phyloP scores from a whole-genome alignment of 1,140 invertebrate genomes.

The Rhysida immarginata region DNA sequence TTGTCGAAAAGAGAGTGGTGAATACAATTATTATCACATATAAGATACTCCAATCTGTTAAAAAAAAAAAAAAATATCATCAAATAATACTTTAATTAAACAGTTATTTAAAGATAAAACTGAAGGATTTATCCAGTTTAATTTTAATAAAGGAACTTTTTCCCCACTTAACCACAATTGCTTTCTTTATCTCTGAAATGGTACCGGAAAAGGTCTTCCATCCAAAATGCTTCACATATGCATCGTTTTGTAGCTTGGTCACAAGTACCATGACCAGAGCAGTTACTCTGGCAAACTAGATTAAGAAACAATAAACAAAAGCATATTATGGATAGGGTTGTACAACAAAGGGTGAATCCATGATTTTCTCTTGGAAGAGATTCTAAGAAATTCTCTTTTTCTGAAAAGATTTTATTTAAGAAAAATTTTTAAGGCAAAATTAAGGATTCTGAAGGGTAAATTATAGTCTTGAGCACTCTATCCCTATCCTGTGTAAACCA shows the following conservation, averaged over 20 bases:
- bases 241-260: slow-evolving; percentile 67
- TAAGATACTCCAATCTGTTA: slow-evolving; percentile 68
- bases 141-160: background rate
- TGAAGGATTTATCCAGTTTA: slow-evolving; percentile 12
- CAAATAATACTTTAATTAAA: background rate
- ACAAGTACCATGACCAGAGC: slow-evolving; percentile 80
- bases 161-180: slow-evolving; percentile 47
- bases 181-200: slow-evolving; percentile 46
- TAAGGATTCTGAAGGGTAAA: no score
- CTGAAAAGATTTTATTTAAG: background rate
- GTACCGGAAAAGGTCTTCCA: slow-evolving; percentile 56
- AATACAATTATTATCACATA: slow-evolving; percentile 65
- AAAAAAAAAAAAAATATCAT: slow-evolving; percentile 4
- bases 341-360: no score
- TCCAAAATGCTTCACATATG: slow-evolving; percentile 89
- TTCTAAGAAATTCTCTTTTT: no score
- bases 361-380: no score
- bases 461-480: no score
- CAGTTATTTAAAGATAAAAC: slow-evolving; percentile 11
- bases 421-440: no score
- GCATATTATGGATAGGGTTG: no score
- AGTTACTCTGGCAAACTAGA: slow-evolving; percentile 73
- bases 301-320: slow-evolving; percentile 1
- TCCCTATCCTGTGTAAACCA: no score
- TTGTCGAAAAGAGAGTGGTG: slow-evolving; percentile 42